phyloP scores from a whole-genome alignment of 2,113 vertebrate genomes.

The Propithecus coquereli region DNA sequence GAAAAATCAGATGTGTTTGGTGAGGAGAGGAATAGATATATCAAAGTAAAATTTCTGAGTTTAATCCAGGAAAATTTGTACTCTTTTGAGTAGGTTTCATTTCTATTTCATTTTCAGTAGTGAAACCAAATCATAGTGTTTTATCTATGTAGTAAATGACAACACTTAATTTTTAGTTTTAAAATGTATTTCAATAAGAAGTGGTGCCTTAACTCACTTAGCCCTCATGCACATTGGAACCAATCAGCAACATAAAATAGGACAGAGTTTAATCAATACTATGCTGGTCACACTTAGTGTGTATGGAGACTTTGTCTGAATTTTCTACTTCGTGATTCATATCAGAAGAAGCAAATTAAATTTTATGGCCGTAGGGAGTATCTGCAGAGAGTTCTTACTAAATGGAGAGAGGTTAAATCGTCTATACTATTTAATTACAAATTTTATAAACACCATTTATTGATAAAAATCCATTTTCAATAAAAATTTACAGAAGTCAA shows the following conservation, averaged over 20 bases:
- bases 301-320: conserved; percentile 25
- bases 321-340: conserved; percentile 41
- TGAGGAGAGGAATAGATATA: not conserved
- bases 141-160: not conserved
- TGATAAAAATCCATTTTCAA: conserved; percentile 41
- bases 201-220: not conserved
- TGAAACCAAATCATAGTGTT: not conserved
- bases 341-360: conserved; percentile 38
- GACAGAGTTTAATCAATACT: not conserved
- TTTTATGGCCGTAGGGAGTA: conserved; percentile 37
- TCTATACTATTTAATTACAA: conserved; percentile 33
- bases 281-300: not conserved
- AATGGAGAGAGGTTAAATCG: not conserved
- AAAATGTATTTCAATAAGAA: not conserved
- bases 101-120: not conserved
- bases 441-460: not conserved
- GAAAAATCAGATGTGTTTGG: not conserved
- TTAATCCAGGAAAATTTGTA: conserved; percentile 33
- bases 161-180: conserved; percentile 30
- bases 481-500: conserved; percentile 39
- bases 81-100: not conserved
- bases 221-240: not conserved
- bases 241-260: not conserved
- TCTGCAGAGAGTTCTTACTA: not conserved
- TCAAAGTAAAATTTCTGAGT: not conserved